Percentiles rank a stretch among this genome's conserved stretches.
phyloP scores from a whole-genome alignment of 2,113 vertebrate species.

The Cathartes aura region DNA sequence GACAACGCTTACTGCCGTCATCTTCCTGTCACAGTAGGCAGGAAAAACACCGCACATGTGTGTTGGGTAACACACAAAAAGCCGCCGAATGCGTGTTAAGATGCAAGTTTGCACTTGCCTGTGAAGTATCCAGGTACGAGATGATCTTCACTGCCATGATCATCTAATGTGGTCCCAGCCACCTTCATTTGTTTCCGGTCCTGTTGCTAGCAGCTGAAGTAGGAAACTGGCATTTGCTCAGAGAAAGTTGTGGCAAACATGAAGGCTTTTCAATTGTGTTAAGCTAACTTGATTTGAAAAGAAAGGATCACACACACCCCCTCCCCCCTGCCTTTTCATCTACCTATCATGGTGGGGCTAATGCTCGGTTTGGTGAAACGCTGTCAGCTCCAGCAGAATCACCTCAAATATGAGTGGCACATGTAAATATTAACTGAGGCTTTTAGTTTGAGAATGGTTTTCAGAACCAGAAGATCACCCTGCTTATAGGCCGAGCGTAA shows the following conservation, averaged over 20 bases:
- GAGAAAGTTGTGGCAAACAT: not conserved
- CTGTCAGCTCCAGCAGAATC: not conserved
- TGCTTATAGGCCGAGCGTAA: rapidly evolving
- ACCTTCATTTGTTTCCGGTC: not conserved
- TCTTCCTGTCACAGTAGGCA: not conserved
- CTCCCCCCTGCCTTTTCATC: not conserved
- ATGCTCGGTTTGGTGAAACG: not conserved
- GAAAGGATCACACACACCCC: not conserved
- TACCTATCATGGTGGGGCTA: too few species aligned
- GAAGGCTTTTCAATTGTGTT: not conserved
- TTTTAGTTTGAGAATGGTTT: not conserved
- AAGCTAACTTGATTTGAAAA: not conserved
- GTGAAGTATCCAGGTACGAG: rapidly evolving
- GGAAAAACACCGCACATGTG: rapidly evolving
- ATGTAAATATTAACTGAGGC: not conserved
- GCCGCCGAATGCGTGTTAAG: not conserved
- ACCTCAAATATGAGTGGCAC: not conserved
- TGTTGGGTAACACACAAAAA: not conserved
- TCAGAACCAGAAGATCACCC: not conserved
- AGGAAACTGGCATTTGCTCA: not conserved
- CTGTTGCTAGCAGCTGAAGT: not conserved
- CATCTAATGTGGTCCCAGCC: not conserved
- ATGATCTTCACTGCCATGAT: not conserved
- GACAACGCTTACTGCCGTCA: rapidly evolving
- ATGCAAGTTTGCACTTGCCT: not conserved